phyloP scores from a whole-genome alignment of 2,113 vertebrate species.

The Vulpes ferrilata region DNA sequence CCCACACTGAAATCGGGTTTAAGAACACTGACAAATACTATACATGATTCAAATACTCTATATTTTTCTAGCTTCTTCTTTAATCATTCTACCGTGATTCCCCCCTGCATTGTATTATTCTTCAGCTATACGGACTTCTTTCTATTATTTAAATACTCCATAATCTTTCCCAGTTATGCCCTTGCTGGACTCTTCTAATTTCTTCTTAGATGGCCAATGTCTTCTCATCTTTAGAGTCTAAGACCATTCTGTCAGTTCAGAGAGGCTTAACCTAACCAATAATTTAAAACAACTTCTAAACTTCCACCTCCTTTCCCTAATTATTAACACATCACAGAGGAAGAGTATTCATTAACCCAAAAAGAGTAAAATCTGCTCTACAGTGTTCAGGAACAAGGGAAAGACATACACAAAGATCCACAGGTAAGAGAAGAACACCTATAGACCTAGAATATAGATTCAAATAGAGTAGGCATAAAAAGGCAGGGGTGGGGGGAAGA shows the following conservation, averaged over 20 bases:
- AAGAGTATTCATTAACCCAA: not conserved
- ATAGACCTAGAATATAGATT: not conserved
- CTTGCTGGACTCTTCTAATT: not conserved
- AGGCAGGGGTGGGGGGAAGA: not conserved
- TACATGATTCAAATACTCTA: not conserved
- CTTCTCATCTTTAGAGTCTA: constrained; percentile 10
- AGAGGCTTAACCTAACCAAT: not conserved
- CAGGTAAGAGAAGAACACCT: not conserved
- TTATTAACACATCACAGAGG: not conserved
- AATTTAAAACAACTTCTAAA: constrained; percentile 4
- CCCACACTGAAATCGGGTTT: not conserved
- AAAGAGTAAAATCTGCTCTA: not conserved
- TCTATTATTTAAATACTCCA: not conserved
- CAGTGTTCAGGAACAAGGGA: not conserved
- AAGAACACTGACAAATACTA: not conserved
- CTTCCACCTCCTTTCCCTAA: not conserved
- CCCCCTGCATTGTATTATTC: not conserved
- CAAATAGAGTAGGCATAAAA: not conserved
- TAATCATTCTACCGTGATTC: not conserved
- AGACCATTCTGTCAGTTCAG: not conserved
- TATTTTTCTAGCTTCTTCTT: not conserved
- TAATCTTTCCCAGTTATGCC: not conserved
- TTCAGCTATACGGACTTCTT: not conserved
- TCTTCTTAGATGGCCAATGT: not conserved
- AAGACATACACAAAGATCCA: not conserved